Base-by-base conservation (phyloP, 2,888 invertebrate genomes). In the Drosophila koepferae region DNA sequence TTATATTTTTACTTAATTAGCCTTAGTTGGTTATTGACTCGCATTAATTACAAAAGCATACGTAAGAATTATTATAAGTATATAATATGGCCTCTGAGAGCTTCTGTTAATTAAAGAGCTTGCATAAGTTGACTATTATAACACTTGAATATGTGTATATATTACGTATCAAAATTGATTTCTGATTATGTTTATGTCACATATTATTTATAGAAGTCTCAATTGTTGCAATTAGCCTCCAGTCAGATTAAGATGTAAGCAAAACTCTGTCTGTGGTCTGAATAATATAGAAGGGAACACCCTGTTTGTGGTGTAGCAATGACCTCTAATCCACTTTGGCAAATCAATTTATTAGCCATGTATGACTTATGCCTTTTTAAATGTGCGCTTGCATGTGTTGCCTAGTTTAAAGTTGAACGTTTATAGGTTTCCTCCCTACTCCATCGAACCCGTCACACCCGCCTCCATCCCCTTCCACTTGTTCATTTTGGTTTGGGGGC, bases 321-420 rank as follows among this genome's bases (percentile, higher is more conserved):
- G 90, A 84, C 74, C 86, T 74, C 82, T 89, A 89, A 87, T 89
- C 90, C 90, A 87, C 87, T 86, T 84, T 85, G 70, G 88, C 81
- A 85, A 91, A 91, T 91, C 91, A 91, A 91, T 92, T 92, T 91
- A 91, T 91, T 92, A 91, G 91, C 87, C 87, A 88, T 66, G 88
- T 87, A 91, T 91, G 90, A 91, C 91, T 91, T 91, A 91, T 91
- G 91, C 90, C 80, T 91, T 91, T 91, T 91, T 91, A 91, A 91
- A 91, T 91, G 91, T 85, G 90, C 79, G 89, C 87, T 90, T 87
- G 89, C 90, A 87, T 90, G 90, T 82, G 90, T 89, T 81, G 74
- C 53, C 86, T 78, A 81, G 76, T 84, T 80, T 75, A 69, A 82
- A 83, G 77, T 90, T 77, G 81, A 74, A 68, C 81, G 81, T 60